Evolutionary conservation across 2,888 invertebrate species (phyloP), one percentile per base, ranked within the genome.

Genomic region (Anarsia innoxiella): DNA sequence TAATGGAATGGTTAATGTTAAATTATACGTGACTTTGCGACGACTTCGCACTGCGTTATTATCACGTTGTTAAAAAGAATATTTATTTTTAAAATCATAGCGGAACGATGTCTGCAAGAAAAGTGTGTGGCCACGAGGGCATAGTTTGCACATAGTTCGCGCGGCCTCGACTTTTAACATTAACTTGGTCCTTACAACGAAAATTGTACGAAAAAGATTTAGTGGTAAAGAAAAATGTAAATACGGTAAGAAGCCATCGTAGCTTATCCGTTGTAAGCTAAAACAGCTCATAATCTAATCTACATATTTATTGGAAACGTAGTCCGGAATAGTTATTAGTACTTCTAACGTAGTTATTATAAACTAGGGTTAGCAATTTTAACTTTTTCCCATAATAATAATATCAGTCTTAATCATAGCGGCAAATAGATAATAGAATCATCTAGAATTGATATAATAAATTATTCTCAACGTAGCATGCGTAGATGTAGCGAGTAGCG

Each of bases 251-350:
- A 23, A 36, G n/a, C n/a, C n/a, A n/a, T n/a, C n/a, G n/a, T n/a
- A n/a, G 10, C 35, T 23, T 29, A 10, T 12, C 26, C 23, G n/a
- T 36, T 14, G 55, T 58, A 60, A 58, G 57, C 56, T 64, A 47
- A 56, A 62, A 60, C 57, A 60, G 56, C 60, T 67, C 58, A 54
- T 64, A 65, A 69, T 59, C 58, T 59, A 53, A 68, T 72, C 63
- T 67, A 52, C 67, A 72, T 71, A 66, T 66, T 67, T 71, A 72
- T 69, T 63, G 61, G 66, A 71, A 62, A 62, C 59, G 60, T 74
- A 73, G 71, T 50, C 66, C 52, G 60, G 62, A 39, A 38, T 49
- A 50, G 41, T 19, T 32, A 32, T 14, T 38, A 31, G 38, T 56
- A 55, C 53, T 53, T 58, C 50, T 51, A 46, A 51, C 45, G 59